These are phyloP conservation scores for Leucophora obtusa DNA, from an alignment of 2,888 invertebrate genomes.

Conservation along the genomic window DNA sequence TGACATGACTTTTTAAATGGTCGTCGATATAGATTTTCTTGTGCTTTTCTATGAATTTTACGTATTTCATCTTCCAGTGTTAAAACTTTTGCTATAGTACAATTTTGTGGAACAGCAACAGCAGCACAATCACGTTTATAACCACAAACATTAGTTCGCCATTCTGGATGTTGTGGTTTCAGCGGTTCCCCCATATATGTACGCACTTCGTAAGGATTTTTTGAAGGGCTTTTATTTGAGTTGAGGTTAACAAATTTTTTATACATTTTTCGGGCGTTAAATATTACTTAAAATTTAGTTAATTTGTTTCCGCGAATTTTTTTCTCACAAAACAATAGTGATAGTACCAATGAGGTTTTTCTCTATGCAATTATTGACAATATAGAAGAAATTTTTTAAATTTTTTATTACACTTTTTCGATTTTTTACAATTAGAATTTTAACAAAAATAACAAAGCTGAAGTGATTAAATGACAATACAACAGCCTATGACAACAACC, in stretches of 20 bases:
- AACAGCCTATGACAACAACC: no score
- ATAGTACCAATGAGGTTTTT: background rate
- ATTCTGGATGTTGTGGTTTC: constrained; percentile 65
- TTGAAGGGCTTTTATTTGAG: constrained; percentile 69
- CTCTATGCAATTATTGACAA: background rate
- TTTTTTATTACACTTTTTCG: background rate
- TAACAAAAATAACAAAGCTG: no score
- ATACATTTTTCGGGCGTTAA: constrained; percentile 69
- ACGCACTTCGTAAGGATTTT: constrained; percentile 73
- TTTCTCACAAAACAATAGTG: background rate
- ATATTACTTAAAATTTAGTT: constrained; percentile 21
- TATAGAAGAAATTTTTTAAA: background rate
- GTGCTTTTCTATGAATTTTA: constrained; percentile 69
- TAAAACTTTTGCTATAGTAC: constrained; percentile 70
- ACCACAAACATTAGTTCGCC: constrained; percentile 68
- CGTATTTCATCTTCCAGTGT: constrained; percentile 74
- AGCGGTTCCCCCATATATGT: constrained; percentile 71
- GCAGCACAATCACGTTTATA: constrained; percentile 68
- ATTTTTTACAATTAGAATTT: constrained; percentile 12
- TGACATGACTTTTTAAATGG: constrained; percentile 68
- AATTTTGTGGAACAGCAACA: constrained; percentile 64
- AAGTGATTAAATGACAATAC: no score
- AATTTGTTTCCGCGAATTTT: background rate
- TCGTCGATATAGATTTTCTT: constrained; percentile 70
- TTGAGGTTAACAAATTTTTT: constrained; percentile 74